Evolutionary conservation across 2,797 vertebrate species (phyloP), one percentile per base, ranked within the genome.

Genomic region (Sebastes steindachneri): DNA sequence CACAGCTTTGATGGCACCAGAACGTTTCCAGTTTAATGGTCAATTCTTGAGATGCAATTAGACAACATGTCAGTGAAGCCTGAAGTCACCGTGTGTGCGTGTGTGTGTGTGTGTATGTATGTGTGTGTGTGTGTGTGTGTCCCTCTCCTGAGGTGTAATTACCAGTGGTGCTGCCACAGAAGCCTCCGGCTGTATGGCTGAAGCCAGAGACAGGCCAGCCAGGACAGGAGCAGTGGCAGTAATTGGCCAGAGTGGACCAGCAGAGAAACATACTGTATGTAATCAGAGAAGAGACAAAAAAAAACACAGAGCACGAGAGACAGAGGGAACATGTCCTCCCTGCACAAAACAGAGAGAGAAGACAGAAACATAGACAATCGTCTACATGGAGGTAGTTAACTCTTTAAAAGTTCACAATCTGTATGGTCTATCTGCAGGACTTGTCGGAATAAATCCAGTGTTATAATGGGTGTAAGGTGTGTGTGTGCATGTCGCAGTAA

Each of bases 91-190:
- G 23, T 45, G 21, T 58, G 51, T 67, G 8, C 9, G 14, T 37
- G 25, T 63, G 41, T 64, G 41, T 57, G 7, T 75, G 17, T 28
- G 11, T 72, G 48, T 53, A 15, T 62, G 77, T 45, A 3, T 63
- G 68, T 37, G 7, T 66, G 70, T 72, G 63, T 41, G 62, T 29
- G 63, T 28, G 37, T 12, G 8, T 51, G 25, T 28, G n/a, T 77
- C 25, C 64, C 10, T 80, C 77, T 85, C 83, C 80, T 31, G 84
- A 80, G 90, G 81, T 85, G 85, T 90, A 91, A 89, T 93, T 92
- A 92, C 85, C 82, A 58, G 65, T 2, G 68, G 69, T 82, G 71
- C 63, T 83, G 89, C 85, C 87, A 11, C 31, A 1, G 66, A 67
- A 81, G 76, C 41, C 2, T 63, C 35, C 11, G 14, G 70, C 65